These are phyloP conservation scores for Halichoerus grypus DNA, from an alignment of 2,113 vertebrate species.

Conservation along the genomic window DNA sequence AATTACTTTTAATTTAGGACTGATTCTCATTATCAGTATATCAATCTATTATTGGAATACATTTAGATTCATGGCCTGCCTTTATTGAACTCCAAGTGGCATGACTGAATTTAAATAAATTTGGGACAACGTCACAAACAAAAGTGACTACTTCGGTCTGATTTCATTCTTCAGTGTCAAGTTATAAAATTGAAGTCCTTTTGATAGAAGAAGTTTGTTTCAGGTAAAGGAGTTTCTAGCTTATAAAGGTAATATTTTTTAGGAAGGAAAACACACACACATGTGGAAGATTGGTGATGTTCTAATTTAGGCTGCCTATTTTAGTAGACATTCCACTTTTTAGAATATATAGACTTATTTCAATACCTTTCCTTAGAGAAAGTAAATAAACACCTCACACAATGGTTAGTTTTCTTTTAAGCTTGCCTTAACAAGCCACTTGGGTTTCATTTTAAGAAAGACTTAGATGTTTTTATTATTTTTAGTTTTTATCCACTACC, in stretches of 20 bases:
- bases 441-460: background rate
- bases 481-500: background rate
- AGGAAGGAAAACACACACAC: background rate
- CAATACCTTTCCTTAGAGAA: background rate
- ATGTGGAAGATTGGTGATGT: background rate
- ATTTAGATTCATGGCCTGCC: background rate
- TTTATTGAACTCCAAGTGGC: background rate
- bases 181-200: background rate
- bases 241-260: background rate
- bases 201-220: background rate
- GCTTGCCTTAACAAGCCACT: fast-evolving
- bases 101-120: background rate
- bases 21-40: background rate
- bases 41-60: background rate
- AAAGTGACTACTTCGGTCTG: background rate
- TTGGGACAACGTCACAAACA: background rate
- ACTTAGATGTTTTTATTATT: background rate
- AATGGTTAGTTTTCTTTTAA: background rate
- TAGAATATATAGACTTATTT: background rate
- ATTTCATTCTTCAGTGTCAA: background rate
- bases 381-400: background rate
- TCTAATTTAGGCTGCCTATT: background rate
- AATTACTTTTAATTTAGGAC: background rate
- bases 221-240: background rate
- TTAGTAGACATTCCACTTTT: background rate